Base-by-base conservation (phyloP, 2,888 invertebrate species). In the Clostera curtula region DNA sequence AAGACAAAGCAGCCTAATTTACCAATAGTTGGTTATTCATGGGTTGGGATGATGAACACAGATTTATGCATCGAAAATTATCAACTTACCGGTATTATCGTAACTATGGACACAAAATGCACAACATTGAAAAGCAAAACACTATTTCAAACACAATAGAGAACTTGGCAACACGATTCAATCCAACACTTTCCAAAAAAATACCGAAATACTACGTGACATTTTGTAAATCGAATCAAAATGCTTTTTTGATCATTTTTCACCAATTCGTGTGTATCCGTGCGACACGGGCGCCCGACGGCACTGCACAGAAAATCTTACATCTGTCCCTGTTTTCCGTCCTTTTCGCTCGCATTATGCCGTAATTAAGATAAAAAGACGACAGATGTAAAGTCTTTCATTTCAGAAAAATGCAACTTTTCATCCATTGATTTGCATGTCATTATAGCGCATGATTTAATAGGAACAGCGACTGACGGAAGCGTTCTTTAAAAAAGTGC, bases 211-310 rank as follows among this genome's bases (percentile, higher is more conserved):
- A 25, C 12, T 15, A 14, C 32, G 30, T 40, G 32, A 34, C 32
- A 40, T 34, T 35, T 29, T 38, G 3, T 26, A 33, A 35, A 32
- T 3, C 15, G 23, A 35, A 31, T 25, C 31, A 31, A 34, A 29
- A 27, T 20, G 32, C n/a, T n/a, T n/a, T n/a, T 29, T 34, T 40
- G 34, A 30, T 21, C 32, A 40, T 40, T 36, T 49, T 43, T 49
- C 37, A 51, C 30, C 43, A 38, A 40, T 44, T 57, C 45, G 52
- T 34, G 45, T 29, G 53, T 64, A 50, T 43, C 69, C 73, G 73
- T 73, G 71, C 71, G 66, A 56, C 61, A 52, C 49, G 30, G 49
- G 56, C 56, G 56, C 43, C 58, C 50, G 51, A 51, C 53, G 45
- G 42, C 43, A 43, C 50, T 51, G 57, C 46, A 49, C 39, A 24